Conservation (phyloP, 2,113 vertebrate species). For the Nesogale talazaci region DNA sequence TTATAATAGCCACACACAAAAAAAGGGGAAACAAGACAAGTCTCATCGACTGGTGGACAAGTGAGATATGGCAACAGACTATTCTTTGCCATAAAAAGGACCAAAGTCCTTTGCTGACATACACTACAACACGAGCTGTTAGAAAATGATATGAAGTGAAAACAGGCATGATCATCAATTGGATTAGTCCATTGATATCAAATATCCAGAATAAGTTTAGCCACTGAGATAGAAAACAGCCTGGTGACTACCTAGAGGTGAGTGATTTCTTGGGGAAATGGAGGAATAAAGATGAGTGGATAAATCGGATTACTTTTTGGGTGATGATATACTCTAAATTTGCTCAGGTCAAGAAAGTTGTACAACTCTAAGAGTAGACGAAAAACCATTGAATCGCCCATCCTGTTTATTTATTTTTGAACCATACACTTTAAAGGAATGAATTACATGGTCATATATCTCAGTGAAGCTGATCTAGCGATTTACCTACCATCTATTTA, state of each 20-base stretch:
- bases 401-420: no score
- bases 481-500: no score
- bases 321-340: conserved; percentile 19
- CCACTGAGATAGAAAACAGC: not conserved
- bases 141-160: not conserved
- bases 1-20: not conserved
- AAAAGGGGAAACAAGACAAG: not conserved
- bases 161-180: not conserved
- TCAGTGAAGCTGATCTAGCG: not conserved
- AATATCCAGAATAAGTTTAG: not conserved
- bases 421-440: not conserved
- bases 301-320: not conserved
- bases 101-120: not conserved
- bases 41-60: not conserved
- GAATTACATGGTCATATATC: not conserved
- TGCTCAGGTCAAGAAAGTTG: not conserved
- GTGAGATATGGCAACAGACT: not conserved
- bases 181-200: not conserved
- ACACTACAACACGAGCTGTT: not conserved
- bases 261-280: not conserved
- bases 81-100: not conserved
- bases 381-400: not conserved
- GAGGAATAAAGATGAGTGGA: not conserved
- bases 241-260: not conserved
- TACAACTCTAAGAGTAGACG: not conserved